A percentile compares a stretch with the other conserved stretches of the same genome.
Conservation (phyloP, 2,888 invertebrate species). For the Caenorhabditis virilis region DNA sequence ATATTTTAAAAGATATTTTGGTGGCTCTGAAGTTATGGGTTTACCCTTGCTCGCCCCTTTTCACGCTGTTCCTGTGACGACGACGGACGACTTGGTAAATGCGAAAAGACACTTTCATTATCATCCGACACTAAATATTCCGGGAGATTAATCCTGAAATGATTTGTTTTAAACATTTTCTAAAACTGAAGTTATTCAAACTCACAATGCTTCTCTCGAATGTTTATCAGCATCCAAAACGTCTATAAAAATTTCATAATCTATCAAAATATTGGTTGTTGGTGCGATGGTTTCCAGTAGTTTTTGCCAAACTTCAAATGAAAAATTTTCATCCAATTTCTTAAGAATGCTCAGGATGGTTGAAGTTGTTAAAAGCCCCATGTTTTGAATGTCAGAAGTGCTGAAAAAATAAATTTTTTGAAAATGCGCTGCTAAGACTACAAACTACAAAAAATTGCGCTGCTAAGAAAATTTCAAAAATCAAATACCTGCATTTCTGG, state of each 20-base stretch:
- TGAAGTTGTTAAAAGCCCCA: no score
- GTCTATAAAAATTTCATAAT: constrained; percentile 19
- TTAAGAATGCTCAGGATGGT: no score
- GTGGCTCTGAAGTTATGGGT: not conserved
- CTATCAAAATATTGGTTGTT: constrained; percentile 9
- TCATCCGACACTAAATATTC: not conserved
- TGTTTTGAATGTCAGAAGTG: no score
- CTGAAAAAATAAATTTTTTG: no score
- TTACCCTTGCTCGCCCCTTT: not conserved
- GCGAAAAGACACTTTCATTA: not conserved
- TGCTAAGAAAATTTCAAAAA: no score
- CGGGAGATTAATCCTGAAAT: not conserved
- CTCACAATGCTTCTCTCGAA: constrained; percentile 18
- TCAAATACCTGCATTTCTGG: constrained; percentile 7
- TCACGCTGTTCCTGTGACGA: not conserved
- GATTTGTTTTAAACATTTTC: no score
- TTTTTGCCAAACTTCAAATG: constrained; percentile 24
- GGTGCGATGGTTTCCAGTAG: constrained; percentile 15
- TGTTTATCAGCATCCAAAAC: constrained; percentile 21
- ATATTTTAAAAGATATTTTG: not conserved
- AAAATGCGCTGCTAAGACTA: no score
- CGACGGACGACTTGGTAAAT: not conserved
- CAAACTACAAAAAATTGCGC: no score
- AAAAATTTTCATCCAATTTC: no score
- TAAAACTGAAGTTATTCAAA: no score